phyloP scores from a whole-genome alignment of 1,140 invertebrate genomes.

The Drosophila repleta region DNA sequence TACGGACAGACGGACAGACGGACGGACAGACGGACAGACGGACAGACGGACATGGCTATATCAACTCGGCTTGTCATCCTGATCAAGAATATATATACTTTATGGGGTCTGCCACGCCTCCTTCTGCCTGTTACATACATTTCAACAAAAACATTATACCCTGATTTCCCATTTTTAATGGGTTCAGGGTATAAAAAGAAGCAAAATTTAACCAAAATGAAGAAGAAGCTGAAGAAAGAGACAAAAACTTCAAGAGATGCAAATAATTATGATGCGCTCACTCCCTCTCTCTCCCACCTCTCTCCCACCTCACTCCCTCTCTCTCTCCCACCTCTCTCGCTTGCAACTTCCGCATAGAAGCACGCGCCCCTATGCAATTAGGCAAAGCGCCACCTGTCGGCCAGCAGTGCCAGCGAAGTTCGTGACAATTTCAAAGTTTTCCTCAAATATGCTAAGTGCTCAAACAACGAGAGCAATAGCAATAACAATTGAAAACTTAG shows the following conservation, averaged over 20 bases:
- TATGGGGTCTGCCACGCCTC: too few species aligned
- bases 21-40: too few species aligned
- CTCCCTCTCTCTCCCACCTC: conserved; percentile 1
- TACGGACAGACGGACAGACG: too few species aligned
- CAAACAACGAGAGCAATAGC: conserved; percentile 6
- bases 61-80: too few species aligned
- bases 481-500: conserved; percentile 39
- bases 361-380: conserved; percentile 8
- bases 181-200: too few species aligned
- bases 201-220: conserved; percentile 24
- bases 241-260: conserved; percentile 47
- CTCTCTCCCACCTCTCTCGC: background rate
- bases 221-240: conserved; percentile 8
- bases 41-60: too few species aligned
- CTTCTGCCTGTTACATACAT: too few species aligned
- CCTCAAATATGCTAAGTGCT: background rate
- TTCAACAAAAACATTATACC: too few species aligned
- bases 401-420: conserved; percentile 3
- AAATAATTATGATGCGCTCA: conserved; percentile 34
- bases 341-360: conserved; percentile 26
- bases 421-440: conserved; percentile 13
- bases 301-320: conserved; percentile 6
- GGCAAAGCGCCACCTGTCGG: conserved; percentile 40
- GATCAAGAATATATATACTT: too few species aligned
- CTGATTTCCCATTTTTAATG: too few species aligned